phyloP scores from a whole-genome alignment of 2,888 invertebrate genomes.

The Resseliella maxima region DNA sequence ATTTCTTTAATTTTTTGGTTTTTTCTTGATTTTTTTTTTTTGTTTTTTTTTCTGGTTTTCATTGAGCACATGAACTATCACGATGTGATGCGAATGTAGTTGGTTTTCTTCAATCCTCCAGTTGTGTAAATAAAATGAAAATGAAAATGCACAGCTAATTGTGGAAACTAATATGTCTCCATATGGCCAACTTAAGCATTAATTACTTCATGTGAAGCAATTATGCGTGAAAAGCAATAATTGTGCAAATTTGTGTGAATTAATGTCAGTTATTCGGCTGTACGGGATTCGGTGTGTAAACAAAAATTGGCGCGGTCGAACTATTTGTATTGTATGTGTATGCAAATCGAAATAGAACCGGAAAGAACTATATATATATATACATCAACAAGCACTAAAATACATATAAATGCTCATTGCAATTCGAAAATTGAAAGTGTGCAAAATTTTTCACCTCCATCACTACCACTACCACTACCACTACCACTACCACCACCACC shows the following conservation, averaged over 20 bases:
- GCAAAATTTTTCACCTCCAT: not conserved
- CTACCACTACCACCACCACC: too few relatives aligned
- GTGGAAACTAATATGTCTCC: constrained; percentile 53
- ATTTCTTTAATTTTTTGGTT: too few relatives aligned
- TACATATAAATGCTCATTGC: not conserved
- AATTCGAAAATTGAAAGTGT: not conserved
- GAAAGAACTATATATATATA: not conserved
- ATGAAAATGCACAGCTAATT: constrained; percentile 36
- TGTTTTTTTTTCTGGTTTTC: not conserved
- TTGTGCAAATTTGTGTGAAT: constrained; percentile 53
- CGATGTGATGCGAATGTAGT: not conserved
- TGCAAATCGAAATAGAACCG: not conserved
- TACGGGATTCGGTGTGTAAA: not conserved
- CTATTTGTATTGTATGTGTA: not conserved
- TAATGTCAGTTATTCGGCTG: constrained; percentile 19
- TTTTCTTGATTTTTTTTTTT: not conserved
- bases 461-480: too few relatives aligned
- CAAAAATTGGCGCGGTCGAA: not conserved
- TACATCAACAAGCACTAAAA: not conserved
- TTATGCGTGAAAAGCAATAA: constrained; percentile 55
- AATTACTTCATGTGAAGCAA: constrained; percentile 55
- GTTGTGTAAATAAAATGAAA: not conserved
- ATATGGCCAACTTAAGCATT: constrained; percentile 42
- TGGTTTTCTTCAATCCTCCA: not conserved
- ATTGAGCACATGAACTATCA: not conserved